phyloP scores from a whole-genome alignment of 2,113 vertebrate species.

The Casuarius casuarius region DNA sequence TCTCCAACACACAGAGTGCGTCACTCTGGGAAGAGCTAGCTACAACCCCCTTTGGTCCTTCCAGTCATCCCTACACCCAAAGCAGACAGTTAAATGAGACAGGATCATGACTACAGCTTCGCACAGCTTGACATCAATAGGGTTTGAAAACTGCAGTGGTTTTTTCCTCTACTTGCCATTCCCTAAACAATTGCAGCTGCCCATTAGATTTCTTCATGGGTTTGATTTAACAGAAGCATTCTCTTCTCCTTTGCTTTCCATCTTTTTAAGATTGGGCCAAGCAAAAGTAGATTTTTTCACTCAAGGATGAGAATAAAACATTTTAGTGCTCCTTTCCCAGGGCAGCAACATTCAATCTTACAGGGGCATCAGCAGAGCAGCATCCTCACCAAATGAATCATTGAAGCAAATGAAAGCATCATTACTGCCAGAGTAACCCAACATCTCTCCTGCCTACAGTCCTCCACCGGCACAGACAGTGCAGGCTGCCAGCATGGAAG shows the following conservation, averaged over 20 bases:
- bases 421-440: not conserved
- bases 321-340: not conserved
- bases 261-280: not conserved
- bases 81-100: not conserved
- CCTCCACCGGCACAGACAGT: fast-evolving
- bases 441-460: fast-evolving
- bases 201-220: not conserved
- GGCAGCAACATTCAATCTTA: not conserved
- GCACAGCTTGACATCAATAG: not conserved
- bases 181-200: not conserved
- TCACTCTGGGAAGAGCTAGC: not conserved
- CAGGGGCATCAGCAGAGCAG: not conserved
- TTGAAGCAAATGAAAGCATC: not conserved
- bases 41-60: not conserved
- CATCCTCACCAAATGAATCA: not conserved
- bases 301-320: not conserved
- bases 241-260: not conserved
- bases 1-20: not conserved
- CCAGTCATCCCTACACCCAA: not conserved
- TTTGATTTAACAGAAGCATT: not conserved
- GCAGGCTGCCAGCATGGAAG: not conserved
- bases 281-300: not conserved
- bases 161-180: not conserved
- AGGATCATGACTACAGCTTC: not conserved
- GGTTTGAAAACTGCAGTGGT: not conserved